Evolutionary conservation across 2,888 invertebrate species (phyloP).

Genomic region (Amphipyra tragopoginis): DNA sequence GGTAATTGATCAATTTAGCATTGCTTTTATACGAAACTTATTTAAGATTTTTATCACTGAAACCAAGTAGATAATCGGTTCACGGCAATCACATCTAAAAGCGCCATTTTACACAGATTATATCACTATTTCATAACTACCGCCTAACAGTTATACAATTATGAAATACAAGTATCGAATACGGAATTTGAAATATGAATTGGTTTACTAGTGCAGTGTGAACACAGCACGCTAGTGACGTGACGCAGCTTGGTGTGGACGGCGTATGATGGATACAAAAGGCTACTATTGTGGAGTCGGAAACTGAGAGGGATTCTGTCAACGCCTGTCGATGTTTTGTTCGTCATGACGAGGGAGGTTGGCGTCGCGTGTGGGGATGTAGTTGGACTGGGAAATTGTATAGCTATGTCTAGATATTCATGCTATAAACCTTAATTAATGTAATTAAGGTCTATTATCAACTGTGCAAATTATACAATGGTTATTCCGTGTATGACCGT

Average conservation of each 20-base stretch:
- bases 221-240: conserved; percentile 21
- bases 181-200: conserved; percentile 27
- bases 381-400: background rate
- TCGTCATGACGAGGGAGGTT: conserved; percentile 17
- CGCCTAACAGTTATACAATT: conserved; percentile 43
- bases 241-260: background rate
- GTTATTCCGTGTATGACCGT: too few species aligned
- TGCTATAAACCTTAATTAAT: too few species aligned
- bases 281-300: conserved; percentile 33
- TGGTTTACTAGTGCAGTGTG: conserved; percentile 19
- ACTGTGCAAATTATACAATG: too few species aligned
- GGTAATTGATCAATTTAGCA: too few species aligned
- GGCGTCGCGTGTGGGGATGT: conserved; percentile 6
- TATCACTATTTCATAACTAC: conserved; percentile 32
- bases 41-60: too few species aligned
- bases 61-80: conserved; percentile 9
- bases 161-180: conserved; percentile 28
- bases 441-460: too few species aligned
- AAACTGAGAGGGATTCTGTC: conserved; percentile 41
- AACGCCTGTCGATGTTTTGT: conserved; percentile 51
- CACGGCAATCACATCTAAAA: conserved; percentile 37
- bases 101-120: conserved; percentile 36
- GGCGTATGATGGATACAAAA: conserved; percentile 41
- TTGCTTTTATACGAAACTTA: too few species aligned
- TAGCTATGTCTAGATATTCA: too few species aligned